Conservation (phyloP, 1,140 invertebrate genomes). For the Eumeta japonica region DNA sequence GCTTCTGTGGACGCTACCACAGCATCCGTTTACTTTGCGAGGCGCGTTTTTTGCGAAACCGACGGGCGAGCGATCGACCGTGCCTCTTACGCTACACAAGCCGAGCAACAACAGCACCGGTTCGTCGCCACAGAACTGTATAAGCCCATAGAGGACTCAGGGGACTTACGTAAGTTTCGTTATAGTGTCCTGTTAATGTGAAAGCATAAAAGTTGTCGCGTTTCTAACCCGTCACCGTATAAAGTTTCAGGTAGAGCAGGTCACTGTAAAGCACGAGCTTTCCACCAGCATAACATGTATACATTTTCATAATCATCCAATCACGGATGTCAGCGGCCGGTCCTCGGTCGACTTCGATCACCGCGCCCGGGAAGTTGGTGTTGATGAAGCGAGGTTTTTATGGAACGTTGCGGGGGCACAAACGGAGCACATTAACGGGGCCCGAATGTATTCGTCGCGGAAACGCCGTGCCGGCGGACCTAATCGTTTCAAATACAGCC, state of each 20-base stretch:
- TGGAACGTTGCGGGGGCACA: constrained; percentile 24
- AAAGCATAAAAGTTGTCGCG: too few relatives aligned
- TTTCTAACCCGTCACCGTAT: too few relatives aligned
- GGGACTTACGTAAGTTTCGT: too few relatives aligned
- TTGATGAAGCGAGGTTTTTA: constrained; percentile 40
- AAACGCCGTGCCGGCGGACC: constrained; percentile 9
- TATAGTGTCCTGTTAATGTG: too few relatives aligned
- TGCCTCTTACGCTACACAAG: constrained; percentile 35
- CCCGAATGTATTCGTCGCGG: constrained; percentile 28
- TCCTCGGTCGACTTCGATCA: constrained; percentile 34
- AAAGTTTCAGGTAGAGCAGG: too few relatives aligned
- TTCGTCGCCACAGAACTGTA: too few relatives aligned
- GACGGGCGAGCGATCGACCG: constrained; percentile 22
- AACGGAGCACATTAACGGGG: constrained; percentile 31
- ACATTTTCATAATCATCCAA: too few relatives aligned
- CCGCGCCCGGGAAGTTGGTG: constrained; percentile 20
- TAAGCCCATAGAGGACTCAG: too few relatives aligned
- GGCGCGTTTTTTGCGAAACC: constrained; percentile 31
- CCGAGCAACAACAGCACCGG: too few relatives aligned
- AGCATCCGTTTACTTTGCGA: constrained; percentile 12
- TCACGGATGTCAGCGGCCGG: too few relatives aligned
- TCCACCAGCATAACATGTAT: too few relatives aligned
- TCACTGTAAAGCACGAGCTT: too few relatives aligned
- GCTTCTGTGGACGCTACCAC: constrained; percentile 16
- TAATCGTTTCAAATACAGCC: constrained; percentile 21